Evolutionary conservation across 2,888 invertebrate genomes (phyloP), one percentile per base, ranked within the genome.

Genomic region (Lepidocyrtoides sp.): DNA sequence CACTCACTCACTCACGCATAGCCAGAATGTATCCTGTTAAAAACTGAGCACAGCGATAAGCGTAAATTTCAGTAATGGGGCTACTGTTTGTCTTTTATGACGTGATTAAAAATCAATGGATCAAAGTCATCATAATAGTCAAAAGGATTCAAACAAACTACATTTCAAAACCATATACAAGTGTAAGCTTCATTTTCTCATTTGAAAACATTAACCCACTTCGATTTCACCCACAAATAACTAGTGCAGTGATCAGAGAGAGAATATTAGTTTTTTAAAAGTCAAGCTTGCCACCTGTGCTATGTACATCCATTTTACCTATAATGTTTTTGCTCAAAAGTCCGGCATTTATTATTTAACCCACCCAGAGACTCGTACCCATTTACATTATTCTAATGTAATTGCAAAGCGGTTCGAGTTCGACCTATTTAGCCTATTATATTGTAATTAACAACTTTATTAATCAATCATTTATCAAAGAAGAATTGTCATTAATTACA

Each of bases 81-180:
- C 77, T 77, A 77, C 77, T 77, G 77, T 77, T 77, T 77, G 77
- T 51, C 77, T 26, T 77, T 77, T 77, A 77, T 77, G 77, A 51
- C 29, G 77, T 77, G 77, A 77, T 77, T 77, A 77, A 51, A 77
- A 77, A 51, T 51, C 77, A 77, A 77, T 77, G 77, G 51, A 77
- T 77, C 77, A 77, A 77, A 54, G 32, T 26, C 77, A 77, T 44
- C 72, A 69, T 32, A 3, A 7, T 17, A 54, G n/a, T 7, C 57
- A 57, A 20, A 36, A 36, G 36, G 36, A 36, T 36, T 36, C 20
- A n/a, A n/a, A 20, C 29, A 63, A 63, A 63, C 29, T 29, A 14
- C 29, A 63, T 29, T 29, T 63, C 63, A 48, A 48, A 48, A 2
- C 48, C 12, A n/a, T 48, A 48, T n/a, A 48, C 12, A 48, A 48